Conservation (phyloP, 1,140 invertebrate genomes). For the Drosophila pseudoobscura region DNA sequence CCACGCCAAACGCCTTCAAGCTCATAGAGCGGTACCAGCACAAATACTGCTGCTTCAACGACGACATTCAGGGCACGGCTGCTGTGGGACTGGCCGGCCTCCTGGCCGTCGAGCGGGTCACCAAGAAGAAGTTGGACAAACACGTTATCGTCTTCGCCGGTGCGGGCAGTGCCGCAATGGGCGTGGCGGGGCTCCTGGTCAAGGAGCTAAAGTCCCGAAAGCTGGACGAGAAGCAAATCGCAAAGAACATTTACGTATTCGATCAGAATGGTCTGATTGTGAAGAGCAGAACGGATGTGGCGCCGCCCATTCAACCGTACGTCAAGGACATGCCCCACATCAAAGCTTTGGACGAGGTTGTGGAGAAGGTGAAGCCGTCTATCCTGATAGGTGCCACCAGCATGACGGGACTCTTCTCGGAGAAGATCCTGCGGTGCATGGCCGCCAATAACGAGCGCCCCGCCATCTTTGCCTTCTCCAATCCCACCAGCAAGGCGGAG, state of each 20-base stretch:
- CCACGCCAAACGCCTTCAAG: conserved; percentile 96
- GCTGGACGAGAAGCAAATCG: conserved; percentile 87
- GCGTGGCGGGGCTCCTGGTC: conserved; percentile 93
- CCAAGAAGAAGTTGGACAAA: conserved; percentile 90
- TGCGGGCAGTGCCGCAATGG: conserved; percentile 95
- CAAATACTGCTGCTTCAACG: conserved; percentile 97
- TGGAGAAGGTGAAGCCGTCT: conserved; percentile 91
- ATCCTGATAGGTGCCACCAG: conserved; percentile 91
- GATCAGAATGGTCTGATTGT: conserved; percentile 89
- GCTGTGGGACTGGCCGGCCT: conserved; percentile 96
- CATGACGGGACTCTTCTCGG: conserved; percentile 93
- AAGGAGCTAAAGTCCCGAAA: conserved; percentile 30
- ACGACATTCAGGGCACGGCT: conserved; percentile 98
- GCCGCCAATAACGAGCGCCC: conserved; percentile 84
- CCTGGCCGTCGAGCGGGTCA: conserved; percentile 91
- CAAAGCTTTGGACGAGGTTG: conserved; percentile 90
- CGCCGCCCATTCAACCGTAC: conserved; percentile 89
- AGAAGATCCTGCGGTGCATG: conserved; percentile 92
- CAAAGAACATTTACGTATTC: conserved; percentile 89
- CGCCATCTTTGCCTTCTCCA: conserved; percentile 95
- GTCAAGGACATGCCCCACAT: conserved; percentile 90
- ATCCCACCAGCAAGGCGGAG: conserved; percentile 97
- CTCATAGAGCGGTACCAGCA: conserved; percentile 94
- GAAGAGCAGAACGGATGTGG: conserved; percentile 88
- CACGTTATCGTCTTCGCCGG: conserved; percentile 96